phyloP scores from a whole-genome alignment of 2,888 invertebrate species.

The Diaperis boleti region DNA sequence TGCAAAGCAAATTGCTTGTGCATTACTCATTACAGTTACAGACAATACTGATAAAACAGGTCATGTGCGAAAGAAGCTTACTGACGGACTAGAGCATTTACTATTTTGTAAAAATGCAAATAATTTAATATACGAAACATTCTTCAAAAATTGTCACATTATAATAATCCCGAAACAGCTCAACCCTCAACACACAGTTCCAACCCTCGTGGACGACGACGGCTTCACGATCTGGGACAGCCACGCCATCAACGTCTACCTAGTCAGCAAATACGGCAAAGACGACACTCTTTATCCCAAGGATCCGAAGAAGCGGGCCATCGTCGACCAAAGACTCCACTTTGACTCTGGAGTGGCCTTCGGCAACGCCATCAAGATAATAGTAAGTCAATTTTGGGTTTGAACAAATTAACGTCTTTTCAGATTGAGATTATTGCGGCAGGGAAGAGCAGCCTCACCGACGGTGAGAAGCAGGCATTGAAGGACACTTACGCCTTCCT shows the following conservation, averaged over 20 bases:
- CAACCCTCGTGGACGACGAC: constrained; percentile 69
- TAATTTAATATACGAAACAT: too few species aligned
- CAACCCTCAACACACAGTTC: constrained; percentile 70
- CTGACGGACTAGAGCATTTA: too few species aligned
- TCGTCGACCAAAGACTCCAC: constrained; percentile 70
- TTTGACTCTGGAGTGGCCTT: constrained; percentile 61
- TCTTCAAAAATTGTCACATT: neutral
- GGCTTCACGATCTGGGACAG: constrained; percentile 70
- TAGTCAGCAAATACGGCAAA: constrained; percentile 70
- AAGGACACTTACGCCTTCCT: constrained; percentile 7
- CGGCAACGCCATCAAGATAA: neutral
- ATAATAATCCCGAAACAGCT: constrained; percentile 57
- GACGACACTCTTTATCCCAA: constrained; percentile 70
- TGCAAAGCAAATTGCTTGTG: too few species aligned
- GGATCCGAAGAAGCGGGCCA: constrained; percentile 67
- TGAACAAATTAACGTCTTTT: neutral
- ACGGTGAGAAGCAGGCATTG: neutral
- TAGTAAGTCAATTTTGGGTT: neutral
- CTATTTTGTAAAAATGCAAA: too few species aligned
- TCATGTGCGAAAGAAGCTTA: too few species aligned
- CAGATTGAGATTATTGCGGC: neutral
- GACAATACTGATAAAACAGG: too few species aligned
- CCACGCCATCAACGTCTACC: constrained; percentile 68
- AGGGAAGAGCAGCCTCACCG: neutral
- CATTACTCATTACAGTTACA: too few species aligned